Conservation (phyloP, 2,113 vertebrate species). For the Colinus virginianus region DNA sequence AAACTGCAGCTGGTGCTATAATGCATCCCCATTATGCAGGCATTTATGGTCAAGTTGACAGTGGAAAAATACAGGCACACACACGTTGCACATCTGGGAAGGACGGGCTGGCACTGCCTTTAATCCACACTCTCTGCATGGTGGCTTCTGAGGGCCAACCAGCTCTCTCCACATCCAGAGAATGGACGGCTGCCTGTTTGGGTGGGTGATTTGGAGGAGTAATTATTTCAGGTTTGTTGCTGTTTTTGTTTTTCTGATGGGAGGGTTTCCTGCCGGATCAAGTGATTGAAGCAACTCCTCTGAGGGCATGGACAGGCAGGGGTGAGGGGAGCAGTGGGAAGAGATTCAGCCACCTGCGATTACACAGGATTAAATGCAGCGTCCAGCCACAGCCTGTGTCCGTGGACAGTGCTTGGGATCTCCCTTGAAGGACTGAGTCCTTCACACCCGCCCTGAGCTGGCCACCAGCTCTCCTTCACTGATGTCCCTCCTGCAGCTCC, state of each 20-base stretch:
- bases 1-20: slow-evolving; percentile 42
- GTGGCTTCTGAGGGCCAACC: neutral
- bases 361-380: neutral
- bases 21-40: slow-evolving; percentile 49
- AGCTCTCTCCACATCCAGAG: neutral
- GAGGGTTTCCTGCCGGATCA: neutral
- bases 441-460: neutral
- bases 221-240: neutral
- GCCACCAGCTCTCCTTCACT: neutral
- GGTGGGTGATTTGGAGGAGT: neutral
- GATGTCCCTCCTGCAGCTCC: neutral
- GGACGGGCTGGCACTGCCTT: neutral
- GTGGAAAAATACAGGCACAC: slow-evolving; percentile 49
- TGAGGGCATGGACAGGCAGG: neutral
- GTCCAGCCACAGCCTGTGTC: neutral
- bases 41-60: neutral
- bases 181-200: neutral
- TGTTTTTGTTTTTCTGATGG: no score
- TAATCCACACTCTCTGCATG: neutral
- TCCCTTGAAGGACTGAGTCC: neutral
- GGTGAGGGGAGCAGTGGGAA: neutral
- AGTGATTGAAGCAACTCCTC: neutral
- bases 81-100: neutral
- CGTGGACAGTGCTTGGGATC: rapidly evolving
- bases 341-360: neutral